Evolutionary conservation across 2,113 vertebrate species (phyloP).

Genomic region (Suricata suricatta): DNA sequence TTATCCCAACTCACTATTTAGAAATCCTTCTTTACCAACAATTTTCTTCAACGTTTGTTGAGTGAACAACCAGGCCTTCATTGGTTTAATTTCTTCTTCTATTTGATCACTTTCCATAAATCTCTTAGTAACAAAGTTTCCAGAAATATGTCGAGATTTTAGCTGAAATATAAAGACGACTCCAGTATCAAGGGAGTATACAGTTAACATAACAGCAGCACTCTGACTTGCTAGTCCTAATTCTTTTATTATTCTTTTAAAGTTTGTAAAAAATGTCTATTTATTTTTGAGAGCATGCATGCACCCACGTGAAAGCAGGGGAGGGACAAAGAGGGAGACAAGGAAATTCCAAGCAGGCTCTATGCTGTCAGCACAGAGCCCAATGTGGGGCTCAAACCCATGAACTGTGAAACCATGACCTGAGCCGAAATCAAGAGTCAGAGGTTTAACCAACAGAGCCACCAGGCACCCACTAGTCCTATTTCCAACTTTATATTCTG

Average conservation of each 20-base stretch:
- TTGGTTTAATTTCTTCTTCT: background rate
- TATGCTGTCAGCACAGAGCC: no score
- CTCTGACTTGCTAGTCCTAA: background rate
- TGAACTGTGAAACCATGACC: no score
- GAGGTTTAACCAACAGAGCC: no score
- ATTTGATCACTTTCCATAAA: background rate
- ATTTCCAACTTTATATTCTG: background rate
- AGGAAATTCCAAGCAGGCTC: no score
- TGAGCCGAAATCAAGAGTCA: no score
- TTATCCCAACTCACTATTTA: background rate
- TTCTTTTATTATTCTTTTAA: no score
- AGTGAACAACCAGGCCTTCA: background rate
- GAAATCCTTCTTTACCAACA: background rate
- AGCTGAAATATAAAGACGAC: background rate
- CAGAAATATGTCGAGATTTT: background rate
- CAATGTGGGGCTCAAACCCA: no score
- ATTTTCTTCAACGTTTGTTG: background rate
- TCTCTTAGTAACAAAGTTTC: background rate
- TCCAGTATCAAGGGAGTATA: background rate
- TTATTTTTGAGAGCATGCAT: no score
- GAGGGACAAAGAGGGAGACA: no score
- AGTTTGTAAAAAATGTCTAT: no score
- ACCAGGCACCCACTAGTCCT: no score
- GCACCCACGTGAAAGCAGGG: no score
- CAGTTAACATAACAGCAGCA: background rate